These are phyloP conservation scores for Suricata suricatta DNA, from an alignment of 2,113 vertebrate genomes.

Conservation along the genomic window DNA sequence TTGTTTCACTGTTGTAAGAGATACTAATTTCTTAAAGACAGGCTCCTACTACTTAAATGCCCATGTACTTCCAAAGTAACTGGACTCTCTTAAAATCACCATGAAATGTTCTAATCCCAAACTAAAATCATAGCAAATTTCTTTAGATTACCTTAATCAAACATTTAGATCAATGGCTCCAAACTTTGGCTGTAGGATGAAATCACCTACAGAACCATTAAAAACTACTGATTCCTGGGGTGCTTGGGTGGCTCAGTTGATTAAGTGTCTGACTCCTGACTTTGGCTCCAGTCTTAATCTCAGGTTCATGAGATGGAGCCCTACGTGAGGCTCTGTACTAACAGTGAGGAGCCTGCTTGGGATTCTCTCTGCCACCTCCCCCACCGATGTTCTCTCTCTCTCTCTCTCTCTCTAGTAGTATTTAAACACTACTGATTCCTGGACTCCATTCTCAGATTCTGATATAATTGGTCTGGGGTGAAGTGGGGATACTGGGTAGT, in stretches of 20 bases:
- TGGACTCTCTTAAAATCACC: background rate
- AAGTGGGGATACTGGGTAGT: background rate
- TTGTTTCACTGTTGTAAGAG: background rate
- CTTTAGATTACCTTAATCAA: background rate
- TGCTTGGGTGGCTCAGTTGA: no score
- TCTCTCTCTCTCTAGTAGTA: no score
- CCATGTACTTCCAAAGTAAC: background rate
- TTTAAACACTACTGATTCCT: background rate
- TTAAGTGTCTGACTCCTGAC: no score
- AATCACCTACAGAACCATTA: background rate
- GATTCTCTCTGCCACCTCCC: no score
- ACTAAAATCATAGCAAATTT: background rate
- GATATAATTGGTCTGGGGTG: background rate
- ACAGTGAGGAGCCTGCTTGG: no score
- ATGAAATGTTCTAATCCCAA: slow-evolving; percentile 17
- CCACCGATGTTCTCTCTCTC: no score
- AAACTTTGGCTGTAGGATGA: background rate
- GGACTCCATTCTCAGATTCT: background rate
- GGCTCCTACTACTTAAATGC: background rate
- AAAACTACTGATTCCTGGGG: background rate
- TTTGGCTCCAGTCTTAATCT: no score
- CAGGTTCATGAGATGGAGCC: no score
- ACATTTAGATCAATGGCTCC: background rate
- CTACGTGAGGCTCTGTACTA: no score
- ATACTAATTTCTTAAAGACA: slow-evolving; percentile 11